Base-by-base conservation (phyloP, 1,140 invertebrate species). In the Sminthurides bifidus region DNA sequence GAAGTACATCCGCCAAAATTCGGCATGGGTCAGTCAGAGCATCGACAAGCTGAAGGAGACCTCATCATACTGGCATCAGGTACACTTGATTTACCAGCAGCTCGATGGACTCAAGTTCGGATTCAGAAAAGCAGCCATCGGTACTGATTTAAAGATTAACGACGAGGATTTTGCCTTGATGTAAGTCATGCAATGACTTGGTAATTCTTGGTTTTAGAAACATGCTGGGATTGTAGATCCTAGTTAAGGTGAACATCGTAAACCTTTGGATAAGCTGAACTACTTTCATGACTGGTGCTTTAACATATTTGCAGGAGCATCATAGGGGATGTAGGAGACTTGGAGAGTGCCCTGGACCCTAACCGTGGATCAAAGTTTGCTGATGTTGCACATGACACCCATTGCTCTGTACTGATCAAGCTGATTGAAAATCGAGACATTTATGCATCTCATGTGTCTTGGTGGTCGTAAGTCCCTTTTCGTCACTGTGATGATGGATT, bases 61-160 rank as follows among this genome's bases (percentile, higher is more conserved):
- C 35, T 78, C 84, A 67, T 74, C 80, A n/a, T 86, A 81, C 69
- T 88, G 86, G 86, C 79, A 87, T 69, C 85, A 88, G 71, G 83
- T 85, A 70, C 72, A 77, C 40, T 70, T 85, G 59, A 81, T 82
- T 61, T 81, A 83, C 66, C 71, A 73, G 27, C 84, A 86, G 75
- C 67, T 85, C 37, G 76, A 79, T 54, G 83, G 83, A 1, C 69
- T 85, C 19, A 77, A 75, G 58, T 76, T 73, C 3, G 84, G 83
- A 23, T 85, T 79, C 76, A 77, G 73, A 56, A 75, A 78, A 43
- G 83, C 79, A 0, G 77, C 82, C 2, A 75, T 76, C 31, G 73
- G 79, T 35, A 82, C 77, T 59, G 74, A 76, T 54, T 74, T 77
- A 21, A 75, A 79, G 12, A 76, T 82, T 29, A 72, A 78, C 43